Base-by-base conservation (phyloP, 2,888 invertebrate species). In the Scaeva pyrastri region DNA sequence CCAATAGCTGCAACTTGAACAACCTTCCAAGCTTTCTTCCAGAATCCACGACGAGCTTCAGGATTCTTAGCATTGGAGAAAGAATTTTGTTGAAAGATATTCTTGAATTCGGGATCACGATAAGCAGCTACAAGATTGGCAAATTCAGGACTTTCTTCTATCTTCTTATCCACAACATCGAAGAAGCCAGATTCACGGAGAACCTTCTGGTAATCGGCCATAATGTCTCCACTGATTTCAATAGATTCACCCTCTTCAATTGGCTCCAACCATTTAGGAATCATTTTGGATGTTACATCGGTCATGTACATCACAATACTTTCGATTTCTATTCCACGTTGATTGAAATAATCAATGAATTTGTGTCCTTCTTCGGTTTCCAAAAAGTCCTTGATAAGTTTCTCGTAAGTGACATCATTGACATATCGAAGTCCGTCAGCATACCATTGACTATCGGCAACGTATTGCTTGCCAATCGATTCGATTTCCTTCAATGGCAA, bases 401-500 rank as follows among this genome's bases (percentile, higher is more conserved):
- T 36, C 3, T 19, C 48, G 21, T 66, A 50, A 0, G 31, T 31
- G 11, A 36, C 14, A 2, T 19, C 2, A 2, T 48, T 8, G 6
- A 50, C 31, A 36, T 8, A 66, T 2, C 66, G 48, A 66, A 66
- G 48, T 2, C 48, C 66, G 2, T 50, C 19, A 2, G 11, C 66
- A 14, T 66, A 66, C 14, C 19, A 19, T 11, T 48, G 66, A 50
- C 36, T 2, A 36, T 19, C 48, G 36, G 48, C 26, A 23, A 60
- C 48, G 21, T 72, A 72, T 10, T 72, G 43, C 60, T 48, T 45
- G n/a, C 58, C 43, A 36, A 72, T 60, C 7, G 45, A 48, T 48
- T 45, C 58, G 12, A 72, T 60, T 12, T 72, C 45, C n/a, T 72
- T 36, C 11, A 48, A n/a, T 21, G 72, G 72, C 21, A 72, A 23